Base-by-base conservation (phyloP, 2,888 invertebrate species). In the Synergus itoensis region DNA sequence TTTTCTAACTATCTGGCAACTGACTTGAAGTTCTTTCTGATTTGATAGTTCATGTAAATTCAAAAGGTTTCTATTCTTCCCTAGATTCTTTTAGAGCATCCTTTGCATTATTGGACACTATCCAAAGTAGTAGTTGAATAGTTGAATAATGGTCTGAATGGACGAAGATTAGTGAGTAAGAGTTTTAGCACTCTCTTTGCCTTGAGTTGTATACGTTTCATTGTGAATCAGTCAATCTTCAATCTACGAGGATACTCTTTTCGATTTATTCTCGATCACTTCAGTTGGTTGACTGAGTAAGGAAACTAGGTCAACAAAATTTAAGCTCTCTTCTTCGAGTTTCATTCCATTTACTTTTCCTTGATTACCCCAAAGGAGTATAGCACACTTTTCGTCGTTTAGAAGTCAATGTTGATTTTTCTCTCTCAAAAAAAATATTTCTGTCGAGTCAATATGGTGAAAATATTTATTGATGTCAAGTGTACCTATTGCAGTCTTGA, bases 121-220 rank as follows among this genome's bases (percentile, higher is more conserved):
- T 69, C 69, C 69, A 69, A 69, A 48, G 69, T 28, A 69, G 21
- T 16, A 69, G 69, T 69, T 45, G 69, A 69, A 69, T 48, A 45
- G 69, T 48, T 69, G 43, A 69, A 69, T 69, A 48, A 69, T 43
- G 69, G 69, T 48, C 28, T 69, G 69, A 65, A 69, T 69, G 45
- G 9, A 48, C 45, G 16, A 28, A 28, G 69, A 69, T 53, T n/a
- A 53, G 53, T 28, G 67, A 67, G 28, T 69, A 28, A n/a, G 16
- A 28, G 16, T 28, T 69, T 28, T 69, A 16, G 45, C 28, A 67
- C 21, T 45, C 21, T 45, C 21, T 43, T 45, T 28, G 7, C 9
- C 21, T 45, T n/a, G 53, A 53, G 8, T 45, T 43, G 11, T 45
- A 69, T 21, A 21, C 45, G 18, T 43, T 67, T 65, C 41, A 65